Base-by-base conservation (phyloP, 2,113 vertebrate genomes). In the Corvus cornix region DNA sequence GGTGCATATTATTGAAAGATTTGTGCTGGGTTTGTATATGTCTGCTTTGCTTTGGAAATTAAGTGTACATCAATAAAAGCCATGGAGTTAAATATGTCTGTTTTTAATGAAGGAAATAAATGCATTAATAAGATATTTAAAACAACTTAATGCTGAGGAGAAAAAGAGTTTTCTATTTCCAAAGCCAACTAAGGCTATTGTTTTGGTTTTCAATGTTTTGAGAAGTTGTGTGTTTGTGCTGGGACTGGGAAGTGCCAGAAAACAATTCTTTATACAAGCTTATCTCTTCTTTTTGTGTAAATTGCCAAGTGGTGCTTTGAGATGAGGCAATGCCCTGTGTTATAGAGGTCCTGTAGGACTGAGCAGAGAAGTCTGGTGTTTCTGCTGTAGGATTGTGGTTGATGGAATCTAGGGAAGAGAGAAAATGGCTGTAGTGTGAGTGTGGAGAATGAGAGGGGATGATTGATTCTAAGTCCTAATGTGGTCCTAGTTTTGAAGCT, bases 1-100 rank as follows among this genome's bases (percentile, higher is more conserved):
- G 16, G 3, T 64, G 3, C 0, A 0, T 7, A 0, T 46, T 80
- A 23, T 5, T 51, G 46, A 24, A 55, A 79, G 58, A 19, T 26
- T 55, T 21, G 1, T 44, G 2, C 5, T 64, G 39, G 3, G 2
- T 49, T 80, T 85, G 3, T 35, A 0, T 49, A 6, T 64, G 52
- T 21, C 3, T 72, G 3, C 20, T 87, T 83, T 51, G 4, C 18
- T 67, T 51, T 76, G 48, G 56, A 12, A 75, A n/a, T 72, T 8
- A 70, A 27, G 10, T 72, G 31, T 2, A 1, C 4, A 3, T 60
- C 10, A 30, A 19, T 33, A 73, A 73, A 80, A 78, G 10, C 16
- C 3, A 14, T 28, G 22, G 28, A 52, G 14, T 63, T 82, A 72
- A 75, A 48, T 23, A 7, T 8, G 6, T 60, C 2, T 83, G 4